These are phyloP conservation scores for Tetrapedia diversipes DNA, from an alignment of 2,888 invertebrate species.

Conservation along the genomic window DNA sequence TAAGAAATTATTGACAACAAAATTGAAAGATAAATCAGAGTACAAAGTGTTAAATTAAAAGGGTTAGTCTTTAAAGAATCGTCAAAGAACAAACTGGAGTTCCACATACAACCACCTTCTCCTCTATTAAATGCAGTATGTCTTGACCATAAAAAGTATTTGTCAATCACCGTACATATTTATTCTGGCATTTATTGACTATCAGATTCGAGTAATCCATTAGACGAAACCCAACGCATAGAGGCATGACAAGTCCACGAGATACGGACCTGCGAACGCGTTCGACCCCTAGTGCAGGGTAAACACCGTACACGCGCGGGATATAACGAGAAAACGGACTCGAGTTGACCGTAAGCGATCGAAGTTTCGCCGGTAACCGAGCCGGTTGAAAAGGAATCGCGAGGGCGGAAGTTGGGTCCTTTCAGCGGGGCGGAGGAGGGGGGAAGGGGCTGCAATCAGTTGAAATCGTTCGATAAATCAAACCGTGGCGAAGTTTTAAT, in stretches of 20 bases:
- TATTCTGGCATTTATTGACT: no score
- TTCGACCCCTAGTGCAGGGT: neutral
- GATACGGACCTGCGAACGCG: slow-evolving; percentile 17
- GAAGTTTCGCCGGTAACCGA: slow-evolving; percentile 34
- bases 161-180: no score
- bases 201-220: neutral
- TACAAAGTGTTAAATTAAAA: no score
- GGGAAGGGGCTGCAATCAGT: slow-evolving; percentile 58
- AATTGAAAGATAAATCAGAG: no score
- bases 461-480: slow-evolving; percentile 71
- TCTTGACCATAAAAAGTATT: no score
- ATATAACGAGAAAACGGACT: neutral
- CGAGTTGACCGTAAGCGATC: slow-evolving; percentile 24
- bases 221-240: neutral
- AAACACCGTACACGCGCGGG: slow-evolving; percentile 27
- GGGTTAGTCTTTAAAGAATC: no score
- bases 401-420: slow-evolving; percentile 22
- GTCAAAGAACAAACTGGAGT: no score
- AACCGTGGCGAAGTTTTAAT: slow-evolving; percentile 68
- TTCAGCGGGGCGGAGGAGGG: slow-evolving; percentile 49
- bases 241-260: neutral
- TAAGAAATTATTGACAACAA: no score
- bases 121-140: no score
- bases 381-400: slow-evolving; percentile 4
- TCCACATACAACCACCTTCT: no score